A percentile compares a stretch with the other conserved stretches of the same genome.
These are phyloP conservation scores for Xerus inauris DNA, from an alignment of 2,113 vertebrate genomes.

Conservation along the genomic window DNA sequence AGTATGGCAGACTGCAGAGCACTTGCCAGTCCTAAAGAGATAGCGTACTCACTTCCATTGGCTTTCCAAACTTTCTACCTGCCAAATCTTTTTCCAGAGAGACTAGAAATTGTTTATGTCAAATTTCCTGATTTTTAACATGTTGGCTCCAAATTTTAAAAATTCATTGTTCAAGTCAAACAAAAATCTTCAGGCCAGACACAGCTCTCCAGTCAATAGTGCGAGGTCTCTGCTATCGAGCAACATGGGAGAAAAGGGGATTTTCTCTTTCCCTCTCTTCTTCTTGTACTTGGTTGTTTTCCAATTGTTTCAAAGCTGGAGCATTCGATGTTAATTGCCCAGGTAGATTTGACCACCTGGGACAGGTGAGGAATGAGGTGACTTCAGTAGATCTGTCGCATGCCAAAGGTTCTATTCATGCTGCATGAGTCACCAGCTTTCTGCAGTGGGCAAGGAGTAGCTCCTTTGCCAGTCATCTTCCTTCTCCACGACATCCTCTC, in stretches of 20 bases:
- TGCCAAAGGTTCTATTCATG: neutral
- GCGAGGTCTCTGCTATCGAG: neutral
- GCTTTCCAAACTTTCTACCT: neutral
- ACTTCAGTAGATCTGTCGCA: neutral
- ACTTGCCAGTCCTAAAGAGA: fast-evolving
- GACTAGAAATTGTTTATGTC: neutral
- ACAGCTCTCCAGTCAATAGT: neutral
- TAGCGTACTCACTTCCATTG: neutral
- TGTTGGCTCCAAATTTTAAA: neutral
- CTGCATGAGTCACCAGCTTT: fast-evolving
- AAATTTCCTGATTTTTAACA: neutral
- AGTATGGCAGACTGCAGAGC: neutral
- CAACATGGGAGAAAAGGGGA: neutral
- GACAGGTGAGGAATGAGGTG: neutral
- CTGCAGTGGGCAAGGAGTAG: fast-evolving
- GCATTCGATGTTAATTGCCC: fast-evolving
- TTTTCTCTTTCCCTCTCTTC: neutral
- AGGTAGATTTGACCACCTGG: neutral
- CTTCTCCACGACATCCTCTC: too few species aligned
- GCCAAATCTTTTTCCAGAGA: neutral
- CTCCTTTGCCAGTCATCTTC: neutral
- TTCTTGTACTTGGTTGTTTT: too few species aligned
- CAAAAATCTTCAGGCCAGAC: neutral
- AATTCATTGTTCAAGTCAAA: neutral
- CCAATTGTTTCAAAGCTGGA: neutral